phyloP scores from a whole-genome alignment of 35 echinoderm and acorn worm genomes.

The Hemicentrotus pulcherrimus region DNA sequence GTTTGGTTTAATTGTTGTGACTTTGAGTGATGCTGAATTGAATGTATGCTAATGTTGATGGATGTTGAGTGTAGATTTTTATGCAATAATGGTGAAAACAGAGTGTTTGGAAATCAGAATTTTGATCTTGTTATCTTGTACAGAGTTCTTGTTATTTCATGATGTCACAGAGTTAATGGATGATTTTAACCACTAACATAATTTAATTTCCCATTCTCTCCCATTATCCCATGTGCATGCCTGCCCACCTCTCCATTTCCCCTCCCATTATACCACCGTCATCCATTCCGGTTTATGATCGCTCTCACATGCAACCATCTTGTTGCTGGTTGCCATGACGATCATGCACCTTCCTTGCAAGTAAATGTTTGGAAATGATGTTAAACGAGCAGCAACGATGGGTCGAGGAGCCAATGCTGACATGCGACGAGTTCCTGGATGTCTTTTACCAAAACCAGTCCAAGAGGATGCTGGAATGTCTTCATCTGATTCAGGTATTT shows the following conservation, averaged over 20 bases:
- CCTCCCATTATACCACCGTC: slow-evolving; percentile 12
- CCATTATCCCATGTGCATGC: slow-evolving; percentile 27
- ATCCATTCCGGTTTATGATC: neutral
- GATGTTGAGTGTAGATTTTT: no score
- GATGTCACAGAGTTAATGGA: neutral
- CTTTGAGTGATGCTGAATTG: neutral
- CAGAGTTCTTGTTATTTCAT: neutral
- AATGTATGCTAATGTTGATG: neutral
- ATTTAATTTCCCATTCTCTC: slow-evolving; percentile 15
- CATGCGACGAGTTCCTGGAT: slow-evolving; percentile 28
- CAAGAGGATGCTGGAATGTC: slow-evolving; percentile 22
- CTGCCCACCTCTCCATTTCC: neutral
- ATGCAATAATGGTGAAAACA: neutral
- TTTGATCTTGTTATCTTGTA: neutral
- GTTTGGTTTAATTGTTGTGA: neutral
- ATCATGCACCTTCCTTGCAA: neutral
- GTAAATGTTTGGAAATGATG: neutral
- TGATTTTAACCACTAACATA: slow-evolving; percentile 28
- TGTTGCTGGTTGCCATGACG: neutral
- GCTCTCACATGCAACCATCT: neutral
- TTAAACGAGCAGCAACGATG: slow-evolving; percentile 4
- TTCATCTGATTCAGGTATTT: slow-evolving; percentile 31
- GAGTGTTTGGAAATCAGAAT: neutral
- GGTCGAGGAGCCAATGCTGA: slow-evolving; percentile 22
- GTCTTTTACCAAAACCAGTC: neutral